Evolutionary conservation across 2,888 invertebrate species (phyloP), one percentile per base, ranked within the genome.

Genomic region (Steinernema scapterisci): DNA sequence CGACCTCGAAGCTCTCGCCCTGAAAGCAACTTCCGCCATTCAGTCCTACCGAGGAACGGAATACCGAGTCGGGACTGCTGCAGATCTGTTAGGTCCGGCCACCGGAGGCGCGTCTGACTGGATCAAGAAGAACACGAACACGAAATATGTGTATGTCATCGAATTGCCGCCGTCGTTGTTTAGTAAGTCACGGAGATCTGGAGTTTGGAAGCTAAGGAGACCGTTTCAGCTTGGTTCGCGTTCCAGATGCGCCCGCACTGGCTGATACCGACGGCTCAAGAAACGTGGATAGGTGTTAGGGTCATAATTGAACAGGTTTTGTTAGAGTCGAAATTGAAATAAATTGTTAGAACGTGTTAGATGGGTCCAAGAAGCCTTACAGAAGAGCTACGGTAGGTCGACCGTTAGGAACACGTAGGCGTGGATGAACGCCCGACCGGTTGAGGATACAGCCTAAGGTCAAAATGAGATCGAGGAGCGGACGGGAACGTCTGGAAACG

Each of bases 41-140:
- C 79, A 77, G 70, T 77, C 78, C 0, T 82, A 79, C 72, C 78
- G 81, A 31, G 80, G 82, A 70, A 83, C 83, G 21, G 81, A 83
- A 71, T 86, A 86, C 75, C 73, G 79, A 21, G 80, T 86, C 0
- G 86, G 86, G 48, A 86, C 86, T 0, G 86, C 84, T 0, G 86
- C 84, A 0, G 86, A 86, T 75, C 79, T 86, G 82, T 74, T 85
- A 7, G 83, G 82, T 11, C 80, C 85, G 1, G 85, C 85, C 0
- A 82, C 87, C 0, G 87, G 87, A 19, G 85, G 85, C n/a, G 84
- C 86, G 0, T 84, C 83, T 6, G 87, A 87, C 71, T 87, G 87
- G 87, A 83, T 86, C 25, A 86, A 85, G 77, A 82, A 82, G 75
- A 85, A 84, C 74, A 84, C 85, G 1, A 79, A 80, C 21, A 83